phyloP scores from a whole-genome alignment of 2,888 invertebrate species.

The Acronicta leporina region DNA sequence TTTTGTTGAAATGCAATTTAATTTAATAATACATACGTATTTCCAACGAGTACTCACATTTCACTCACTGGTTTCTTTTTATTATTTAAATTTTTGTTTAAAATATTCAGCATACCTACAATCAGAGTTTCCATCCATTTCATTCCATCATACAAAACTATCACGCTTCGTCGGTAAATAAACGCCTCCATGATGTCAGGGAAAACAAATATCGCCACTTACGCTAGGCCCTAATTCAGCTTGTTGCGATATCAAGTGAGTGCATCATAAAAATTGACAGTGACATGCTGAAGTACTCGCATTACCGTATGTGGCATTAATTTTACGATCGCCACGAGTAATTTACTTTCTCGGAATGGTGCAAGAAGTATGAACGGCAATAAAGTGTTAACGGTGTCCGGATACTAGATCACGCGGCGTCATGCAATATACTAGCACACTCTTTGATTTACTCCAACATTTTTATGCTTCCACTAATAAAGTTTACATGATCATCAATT shows the following conservation, averaged over 20 bases:
- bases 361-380: conserved; percentile 81
- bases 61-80: conserved; percentile 51
- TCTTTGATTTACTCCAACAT: conserved; percentile 80
- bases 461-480: conserved; percentile 83
- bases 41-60: conserved; percentile 63
- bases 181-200: conserved; percentile 16
- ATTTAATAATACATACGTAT: conserved; percentile 78
- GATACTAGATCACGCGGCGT: conserved; percentile 70
- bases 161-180: conserved; percentile 29
- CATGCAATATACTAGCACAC: conserved; percentile 63
- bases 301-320: conserved; percentile 84
- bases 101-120: conserved; percentile 55
- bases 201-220: conserved; percentile 47
- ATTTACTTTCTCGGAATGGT: conserved; percentile 86
- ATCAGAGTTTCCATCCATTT: conserved; percentile 1
- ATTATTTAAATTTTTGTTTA: conserved; percentile 52
- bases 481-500: conserved; percentile 86
- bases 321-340: conserved; percentile 82
- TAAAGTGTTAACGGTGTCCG: conserved; percentile 81
- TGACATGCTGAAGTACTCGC: conserved; percentile 80
- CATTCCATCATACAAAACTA: conserved; percentile 23
- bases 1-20: conserved; percentile 82
- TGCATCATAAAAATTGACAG: conserved; percentile 84
- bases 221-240: conserved; percentile 34
- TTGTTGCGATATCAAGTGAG: conserved; percentile 73